These are phyloP conservation scores for Pyrocoelia pectoralis DNA, from an alignment of 2,888 invertebrate species.

Conservation along the genomic window DNA sequence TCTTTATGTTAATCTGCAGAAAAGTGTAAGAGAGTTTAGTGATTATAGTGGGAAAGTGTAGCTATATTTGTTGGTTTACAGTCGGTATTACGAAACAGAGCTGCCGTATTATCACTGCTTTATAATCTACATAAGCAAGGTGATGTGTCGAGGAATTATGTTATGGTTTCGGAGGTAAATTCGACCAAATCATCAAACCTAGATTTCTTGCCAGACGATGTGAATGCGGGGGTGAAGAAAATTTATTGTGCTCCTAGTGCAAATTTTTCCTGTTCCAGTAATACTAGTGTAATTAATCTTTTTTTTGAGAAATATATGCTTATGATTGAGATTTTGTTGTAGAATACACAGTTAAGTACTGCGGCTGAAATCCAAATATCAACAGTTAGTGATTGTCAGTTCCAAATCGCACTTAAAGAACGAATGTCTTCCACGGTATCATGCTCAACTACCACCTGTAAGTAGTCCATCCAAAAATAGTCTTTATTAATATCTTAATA, in stretches of 20 bases:
- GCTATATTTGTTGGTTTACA: slow-evolving; percentile 36
- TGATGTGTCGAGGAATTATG: slow-evolving; percentile 37
- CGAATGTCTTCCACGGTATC: slow-evolving; percentile 33
- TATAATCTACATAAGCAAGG: slow-evolving; percentile 44
- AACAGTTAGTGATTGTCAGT: slow-evolving; percentile 47
- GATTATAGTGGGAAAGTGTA: background rate
- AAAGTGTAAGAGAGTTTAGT: slow-evolving; percentile 46
- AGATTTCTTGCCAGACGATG: slow-evolving; percentile 44
- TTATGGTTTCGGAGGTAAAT: slow-evolving; percentile 46
- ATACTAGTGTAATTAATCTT: slow-evolving; percentile 2
- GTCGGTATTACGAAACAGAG: slow-evolving; percentile 51
- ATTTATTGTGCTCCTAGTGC: slow-evolving; percentile 30
- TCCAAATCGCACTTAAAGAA: slow-evolving; percentile 31
- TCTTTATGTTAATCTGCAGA: slow-evolving; percentile 51
- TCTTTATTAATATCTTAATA: too few relatives aligned
- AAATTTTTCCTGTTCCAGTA: background rate
- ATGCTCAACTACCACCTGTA: slow-evolving; percentile 36
- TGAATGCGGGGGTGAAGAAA: slow-evolving; percentile 49
- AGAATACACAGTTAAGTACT: slow-evolving; percentile 8
- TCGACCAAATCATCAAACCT: slow-evolving; percentile 39
- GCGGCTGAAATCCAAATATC: slow-evolving; percentile 1
- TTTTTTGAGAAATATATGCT: background rate
- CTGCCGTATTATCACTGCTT: slow-evolving; percentile 50
- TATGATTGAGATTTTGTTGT: slow-evolving; percentile 3
- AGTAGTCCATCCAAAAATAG: too few relatives aligned